Evolutionary conservation across 2,888 invertebrate species (phyloP).

Genomic region (Rhaphigaster nebulosa): DNA sequence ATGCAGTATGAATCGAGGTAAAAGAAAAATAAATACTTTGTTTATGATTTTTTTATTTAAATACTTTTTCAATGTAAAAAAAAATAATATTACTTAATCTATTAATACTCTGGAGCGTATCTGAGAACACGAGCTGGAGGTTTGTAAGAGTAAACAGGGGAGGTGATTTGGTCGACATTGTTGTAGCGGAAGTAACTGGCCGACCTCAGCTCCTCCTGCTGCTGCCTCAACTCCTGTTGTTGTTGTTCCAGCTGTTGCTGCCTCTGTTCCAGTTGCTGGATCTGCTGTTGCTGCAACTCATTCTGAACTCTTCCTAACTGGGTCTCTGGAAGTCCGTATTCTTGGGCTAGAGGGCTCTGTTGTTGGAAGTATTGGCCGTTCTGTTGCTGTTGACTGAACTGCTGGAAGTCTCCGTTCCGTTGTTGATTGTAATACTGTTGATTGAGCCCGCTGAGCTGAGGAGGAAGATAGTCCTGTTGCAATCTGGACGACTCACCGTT

Average conservation of each 20-base stretch:
- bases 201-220: slow-evolving; percentile 19
- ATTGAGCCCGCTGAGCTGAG: background rate
- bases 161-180: background rate
- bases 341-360: background rate
- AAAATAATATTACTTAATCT: background rate
- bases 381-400: background rate
- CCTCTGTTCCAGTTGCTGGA: slow-evolving; percentile 22
- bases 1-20: too few species aligned
- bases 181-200: background rate
- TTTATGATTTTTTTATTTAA: background rate
- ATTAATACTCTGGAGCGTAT: slow-evolving; percentile 34
- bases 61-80: background rate
- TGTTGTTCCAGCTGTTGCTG: slow-evolving; percentile 17
- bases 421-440: background rate
- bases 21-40: background rate
- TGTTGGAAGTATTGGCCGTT: slow-evolving; percentile 9
- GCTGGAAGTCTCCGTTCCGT: background rate
- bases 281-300: background rate
- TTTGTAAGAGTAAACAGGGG: background rate
- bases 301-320: background rate
- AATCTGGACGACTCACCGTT: background rate
- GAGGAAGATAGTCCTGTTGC: background rate
- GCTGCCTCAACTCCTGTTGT: slow-evolving; percentile 9
- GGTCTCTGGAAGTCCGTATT: background rate
- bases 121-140: slow-evolving; percentile 1